Base-by-base conservation (phyloP, 2,888 invertebrate species). In the Callyntrura guangdongensis region DNA sequence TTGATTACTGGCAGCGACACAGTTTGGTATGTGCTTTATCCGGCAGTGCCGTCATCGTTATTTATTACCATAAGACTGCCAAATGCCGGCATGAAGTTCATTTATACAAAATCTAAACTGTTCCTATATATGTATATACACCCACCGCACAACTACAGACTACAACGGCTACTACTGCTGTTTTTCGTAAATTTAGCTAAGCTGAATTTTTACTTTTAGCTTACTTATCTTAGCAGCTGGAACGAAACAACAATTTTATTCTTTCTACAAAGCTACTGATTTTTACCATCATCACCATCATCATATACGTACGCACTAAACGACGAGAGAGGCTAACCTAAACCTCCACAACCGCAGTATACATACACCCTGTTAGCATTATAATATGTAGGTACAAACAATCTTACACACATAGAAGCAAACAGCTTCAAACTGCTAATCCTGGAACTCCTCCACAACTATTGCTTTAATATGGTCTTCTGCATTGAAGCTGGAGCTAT, bases 201-300 rank as follows among this genome's bases (percentile, higher is more conserved):
- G 49, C 74, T 14, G 49, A 22, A 47, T 49, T 20, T 20, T 69
- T 69, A 36, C 47, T 49, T 20, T 20, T 36, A 36, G 6, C 47
- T 17, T 72, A 47, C 47, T 72, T 72, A 72, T 72, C 72, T 72
- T 47, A 47, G 72, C 72, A 72, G 47, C 45, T 72, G 72, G 72
- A 72, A 72, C 36, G 20, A 72, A 69, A 36, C 36, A 4, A 36
- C 36, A 36, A 20, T 47, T 45, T 47, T 47, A 6, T 45, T 72
- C 47, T 36, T 4, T 6, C 36, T 36, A 36, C 36, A 36, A n/a
- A n/a, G 36, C 36, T 36, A 47, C 47, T 72, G 36, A 69, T 36
- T 69, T 27, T 36, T 36, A n/a, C 14, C 67, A 69, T 36, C 36
- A 36, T 36, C 36, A 6, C 6, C 36, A 36, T 36, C 36, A 36